phyloP scores from a whole-genome alignment of 2,797 vertebrate genomes.

The Hyperoplus immaculatus region DNA sequence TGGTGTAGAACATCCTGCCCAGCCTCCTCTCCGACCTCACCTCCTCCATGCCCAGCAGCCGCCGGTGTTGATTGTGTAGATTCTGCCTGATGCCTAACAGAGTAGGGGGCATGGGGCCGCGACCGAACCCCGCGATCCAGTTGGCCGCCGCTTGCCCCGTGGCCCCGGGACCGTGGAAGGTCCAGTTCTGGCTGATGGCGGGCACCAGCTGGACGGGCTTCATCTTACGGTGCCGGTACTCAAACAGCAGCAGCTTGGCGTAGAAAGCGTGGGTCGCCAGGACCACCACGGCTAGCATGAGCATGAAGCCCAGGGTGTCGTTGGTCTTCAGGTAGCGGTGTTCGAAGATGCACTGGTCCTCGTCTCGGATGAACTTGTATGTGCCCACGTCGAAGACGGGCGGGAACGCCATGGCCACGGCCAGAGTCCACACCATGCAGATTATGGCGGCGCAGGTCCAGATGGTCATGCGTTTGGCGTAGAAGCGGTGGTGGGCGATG shows the following conservation, averaged over 20 bases:
- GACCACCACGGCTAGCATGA: conserved; percentile 92
- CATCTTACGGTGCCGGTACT: conserved; percentile 94
- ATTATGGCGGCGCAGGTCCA: conserved; percentile 93
- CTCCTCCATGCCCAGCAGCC: conserved; percentile 92
- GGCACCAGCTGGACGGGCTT: conserved; percentile 93
- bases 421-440: conserved; percentile 94
- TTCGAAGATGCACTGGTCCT: conserved; percentile 94
- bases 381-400: conserved; percentile 92
- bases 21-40: conserved; percentile 91
- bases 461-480: conserved; percentile 93
- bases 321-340: conserved; percentile 95
- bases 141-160: conserved; percentile 93
- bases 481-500: conserved; percentile 93
- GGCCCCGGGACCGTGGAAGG: conserved; percentile 93
- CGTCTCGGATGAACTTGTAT: conserved; percentile 93
- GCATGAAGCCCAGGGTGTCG: conserved; percentile 94
- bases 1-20: conserved; percentile 93
- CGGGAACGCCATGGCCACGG: conserved; percentile 93
- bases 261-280: conserved; percentile 93
- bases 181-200: conserved; percentile 95
- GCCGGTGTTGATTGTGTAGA: conserved; percentile 90
- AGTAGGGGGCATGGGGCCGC: conserved; percentile 92
- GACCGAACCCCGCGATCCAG: conserved; percentile 93
- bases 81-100: conserved; percentile 92
- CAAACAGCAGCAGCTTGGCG: conserved; percentile 92